A percentile compares a stretch with the other conserved stretches of the same genome.
phyloP scores from a whole-genome alignment of 1,140 invertebrate species.

The Harpegnathos saltator region DNA sequence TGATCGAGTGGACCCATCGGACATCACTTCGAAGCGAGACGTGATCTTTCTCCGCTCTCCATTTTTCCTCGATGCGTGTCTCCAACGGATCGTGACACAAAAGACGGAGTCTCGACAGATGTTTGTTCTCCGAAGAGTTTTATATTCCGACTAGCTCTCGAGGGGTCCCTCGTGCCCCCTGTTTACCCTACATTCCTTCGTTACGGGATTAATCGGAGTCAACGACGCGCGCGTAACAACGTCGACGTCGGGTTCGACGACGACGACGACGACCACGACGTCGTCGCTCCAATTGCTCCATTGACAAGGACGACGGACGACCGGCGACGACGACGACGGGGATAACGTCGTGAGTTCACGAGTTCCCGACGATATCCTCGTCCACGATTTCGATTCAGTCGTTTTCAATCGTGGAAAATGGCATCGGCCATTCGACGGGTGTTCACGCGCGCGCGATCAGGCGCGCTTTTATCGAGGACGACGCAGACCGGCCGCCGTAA shows the following conservation, averaged over 20 bases:
- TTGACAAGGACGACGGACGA: conserved; percentile 18
- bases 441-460: too few relatives aligned
- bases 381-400: too few relatives aligned
- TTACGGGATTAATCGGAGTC: conserved; percentile 43
- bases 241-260: conserved; percentile 3
- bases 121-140: conserved; percentile 11
- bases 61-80: too few relatives aligned
- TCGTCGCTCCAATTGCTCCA: too few relatives aligned
- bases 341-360: too few relatives aligned
- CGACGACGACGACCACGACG: background rate
- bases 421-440: too few relatives aligned
- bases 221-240: conserved; percentile 24
- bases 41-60: too few relatives aligned
- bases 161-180: background rate
- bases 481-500: too few relatives aligned
- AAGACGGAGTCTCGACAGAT: background rate
- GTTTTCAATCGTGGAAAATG: too few relatives aligned
- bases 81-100: background rate
- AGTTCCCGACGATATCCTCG: too few relatives aligned
- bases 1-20: too few relatives aligned
- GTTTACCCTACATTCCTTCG: conserved; percentile 45
- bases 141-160: background rate
- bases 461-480: background rate
- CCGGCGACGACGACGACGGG: background rate
- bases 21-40: too few relatives aligned